Evolutionary conservation across 1,140 invertebrate species (phyloP), one percentile per base, ranked within the genome.

Genomic region (Drosophila santomea): DNA sequence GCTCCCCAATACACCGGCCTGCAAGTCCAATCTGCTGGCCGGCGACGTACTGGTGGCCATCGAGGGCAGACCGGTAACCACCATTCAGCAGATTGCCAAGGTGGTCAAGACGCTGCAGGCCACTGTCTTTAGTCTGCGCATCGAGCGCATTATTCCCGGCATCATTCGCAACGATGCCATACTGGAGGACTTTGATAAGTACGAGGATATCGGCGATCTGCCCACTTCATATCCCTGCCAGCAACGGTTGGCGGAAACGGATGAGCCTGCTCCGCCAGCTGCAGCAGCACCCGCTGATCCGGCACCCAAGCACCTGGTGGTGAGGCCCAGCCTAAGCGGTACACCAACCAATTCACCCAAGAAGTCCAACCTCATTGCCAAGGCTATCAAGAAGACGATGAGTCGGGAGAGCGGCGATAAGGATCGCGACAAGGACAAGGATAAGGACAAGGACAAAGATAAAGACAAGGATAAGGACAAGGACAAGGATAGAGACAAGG

Each of bases 21-120:
- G 94, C 63, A 94, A 95, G 47, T 95, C 96, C 0, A 96, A 97
- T 71, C 93, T 98, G 61, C 93, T 95, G n/a, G 93, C 95, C 6
- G 96, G 96, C 17, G 97, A 98, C 88, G 93, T 97, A 20, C 93
- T 98, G 3, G 91, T 97, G 5, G 95, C 96, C 8, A 95, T 98
- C 4, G 97, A 98, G 90, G 96, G 96, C 32, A 96, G 96, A 62
- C 95, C 94, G 58, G 94, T 98, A 1, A 94, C 93, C 7, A 95
- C 94, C 47, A 95, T 96, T 61, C 95, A 95, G 54, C 96, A 97
- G 91, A 95, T 97, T 28, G 94, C 94, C 25, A 96, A 96, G 93
- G 92, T 95, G 35, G 79, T 93, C 6, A 93, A 93, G 57, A 83
- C 67, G 52, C 80, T 93, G 5, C 92, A 91, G 28, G 73, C 85